phyloP scores from a whole-genome alignment of 2,797 vertebrate genomes.

The Arvicola amphibius region DNA sequence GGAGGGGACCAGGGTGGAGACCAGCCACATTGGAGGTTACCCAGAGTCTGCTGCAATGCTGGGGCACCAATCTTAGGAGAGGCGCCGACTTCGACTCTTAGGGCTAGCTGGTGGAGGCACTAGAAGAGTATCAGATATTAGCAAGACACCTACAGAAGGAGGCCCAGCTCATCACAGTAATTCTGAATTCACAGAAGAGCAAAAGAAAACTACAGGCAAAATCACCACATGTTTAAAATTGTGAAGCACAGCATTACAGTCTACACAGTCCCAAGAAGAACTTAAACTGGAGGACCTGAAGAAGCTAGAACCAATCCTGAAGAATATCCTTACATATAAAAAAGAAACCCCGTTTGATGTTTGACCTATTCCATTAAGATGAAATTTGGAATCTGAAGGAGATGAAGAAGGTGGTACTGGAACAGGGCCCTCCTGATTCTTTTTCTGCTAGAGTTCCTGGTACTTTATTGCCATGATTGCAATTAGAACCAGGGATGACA shows the following conservation, averaged over 20 bases:
- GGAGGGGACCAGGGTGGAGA: slow-evolving; percentile 58
- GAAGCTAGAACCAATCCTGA: slow-evolving; percentile 86
- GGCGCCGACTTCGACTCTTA: slow-evolving; percentile 99
- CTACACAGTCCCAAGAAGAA: no score
- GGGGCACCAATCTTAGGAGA: slow-evolving; percentile 96
- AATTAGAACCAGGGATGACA: slow-evolving; percentile 97
- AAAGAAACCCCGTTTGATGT: slow-evolving; percentile 99
- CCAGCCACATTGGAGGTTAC: slow-evolving; percentile 92
- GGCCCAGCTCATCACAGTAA: slow-evolving; percentile 94
- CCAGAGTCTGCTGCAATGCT: slow-evolving; percentile 92
- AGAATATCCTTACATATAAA: slow-evolving; percentile 96
- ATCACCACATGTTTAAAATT: no score
- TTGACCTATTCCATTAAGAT: slow-evolving; percentile 97
- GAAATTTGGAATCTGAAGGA: slow-evolving; percentile 96
- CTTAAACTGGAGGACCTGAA: no score
- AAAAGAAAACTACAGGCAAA: slow-evolving; percentile 87
- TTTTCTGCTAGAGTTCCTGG: slow-evolving; percentile 94
- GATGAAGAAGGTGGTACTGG: slow-evolving; percentile 94
- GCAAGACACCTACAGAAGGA: slow-evolving; percentile 98
- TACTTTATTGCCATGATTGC: slow-evolving; percentile 96
- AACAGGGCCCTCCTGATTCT: slow-evolving; percentile 91
- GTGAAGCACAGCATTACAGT: no score
- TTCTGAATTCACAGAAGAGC: slow-evolving; percentile 96
- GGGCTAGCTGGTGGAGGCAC: slow-evolving; percentile 98
- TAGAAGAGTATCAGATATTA: slow-evolving; percentile 98